Evolutionary conservation across 1,140 invertebrate genomes (phyloP), one percentile per base, ranked within the genome.

Genomic region (Pseudobourletiella spinata): DNA sequence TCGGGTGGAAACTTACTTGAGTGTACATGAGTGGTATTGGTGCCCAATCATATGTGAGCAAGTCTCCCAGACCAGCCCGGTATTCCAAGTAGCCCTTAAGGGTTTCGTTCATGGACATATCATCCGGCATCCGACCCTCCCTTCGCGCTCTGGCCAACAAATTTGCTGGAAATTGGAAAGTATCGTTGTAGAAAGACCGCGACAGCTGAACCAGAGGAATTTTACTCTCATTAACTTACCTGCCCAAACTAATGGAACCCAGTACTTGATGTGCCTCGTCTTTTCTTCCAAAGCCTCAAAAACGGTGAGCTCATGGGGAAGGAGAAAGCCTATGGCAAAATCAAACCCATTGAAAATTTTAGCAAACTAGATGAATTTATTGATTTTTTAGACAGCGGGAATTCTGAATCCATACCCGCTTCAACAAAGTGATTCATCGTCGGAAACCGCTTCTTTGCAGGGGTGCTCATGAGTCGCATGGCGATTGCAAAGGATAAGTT

Each of bases 1-100:
- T 25, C 67, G n/a, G n/a, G n/a, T n/a, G n/a, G n/a, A n/a, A n/a
- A n/a, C n/a, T 66, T 71, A 86, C 86, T 82, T 95, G 90, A 1
- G 91, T 95, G 71, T 96, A 95, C 16, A 95, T 91, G 48, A 95
- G 77, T 0, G 92, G 92, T 24, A 95, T 85, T 71, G 89, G 92
- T 65, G 95, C 91, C 55, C 86, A 89, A 71, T 95, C 91, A 68
- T 91, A 97, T 61, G 86, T 86, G 8, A 61, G 29, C 18, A 61
- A 25, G 29, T 55, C 51, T 11, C 26, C 30, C 3, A 55, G 18
- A 3, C 39, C 35, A 20, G 28, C 44, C 24, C 51, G 55, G 28
- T 32, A 55, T 55, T 55, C 39, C n/a, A 32, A 32, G 3, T 32
- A 20, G 2, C 39, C 28, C 11, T 25, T 2, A 35, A 55, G 30